Conservation (phyloP, 2,797 vertebrate genomes). For the Tiaroga cobitis region DNA sequence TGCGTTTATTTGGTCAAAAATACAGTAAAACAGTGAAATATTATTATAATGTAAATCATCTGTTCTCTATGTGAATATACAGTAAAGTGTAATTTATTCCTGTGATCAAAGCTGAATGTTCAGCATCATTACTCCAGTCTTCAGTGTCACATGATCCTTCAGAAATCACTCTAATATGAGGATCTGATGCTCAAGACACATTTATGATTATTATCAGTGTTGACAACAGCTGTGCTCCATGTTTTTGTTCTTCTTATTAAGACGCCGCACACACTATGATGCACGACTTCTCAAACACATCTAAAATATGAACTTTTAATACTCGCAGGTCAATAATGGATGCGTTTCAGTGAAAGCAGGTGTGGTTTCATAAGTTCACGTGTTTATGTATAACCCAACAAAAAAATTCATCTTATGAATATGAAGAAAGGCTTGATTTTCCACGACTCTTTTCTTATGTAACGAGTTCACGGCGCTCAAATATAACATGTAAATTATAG, state of each 20-base stretch:
- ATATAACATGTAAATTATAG: constrained; percentile 64
- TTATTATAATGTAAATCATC: rapidly evolving
- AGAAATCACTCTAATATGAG: not conserved
- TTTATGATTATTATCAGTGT: too few species aligned
- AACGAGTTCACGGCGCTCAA: constrained; percentile 48
- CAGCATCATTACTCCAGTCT: too few species aligned
- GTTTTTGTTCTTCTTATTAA: too few species aligned
- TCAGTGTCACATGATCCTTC: too few species aligned
- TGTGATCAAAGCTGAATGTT: not conserved
- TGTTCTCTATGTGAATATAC: not conserved
- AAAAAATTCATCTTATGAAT: constrained; percentile 22
- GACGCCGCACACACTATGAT: not conserved
- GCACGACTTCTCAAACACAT: not conserved
- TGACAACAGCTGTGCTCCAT: too few species aligned
- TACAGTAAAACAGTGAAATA: not conserved
- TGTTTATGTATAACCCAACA: not conserved
- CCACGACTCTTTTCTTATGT: constrained; percentile 49
- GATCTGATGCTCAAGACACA: too few species aligned
- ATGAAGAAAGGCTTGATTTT: constrained; percentile 2
- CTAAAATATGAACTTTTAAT: not conserved
- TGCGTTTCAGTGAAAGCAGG: not conserved
- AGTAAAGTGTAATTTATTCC: not conserved
- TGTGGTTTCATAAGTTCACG: not conserved
- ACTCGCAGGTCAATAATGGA: not conserved
- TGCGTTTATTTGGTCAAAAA: not conserved